Base-by-base conservation (phyloP, 2,797 vertebrate species). In the Typhlichthys subterraneus region DNA sequence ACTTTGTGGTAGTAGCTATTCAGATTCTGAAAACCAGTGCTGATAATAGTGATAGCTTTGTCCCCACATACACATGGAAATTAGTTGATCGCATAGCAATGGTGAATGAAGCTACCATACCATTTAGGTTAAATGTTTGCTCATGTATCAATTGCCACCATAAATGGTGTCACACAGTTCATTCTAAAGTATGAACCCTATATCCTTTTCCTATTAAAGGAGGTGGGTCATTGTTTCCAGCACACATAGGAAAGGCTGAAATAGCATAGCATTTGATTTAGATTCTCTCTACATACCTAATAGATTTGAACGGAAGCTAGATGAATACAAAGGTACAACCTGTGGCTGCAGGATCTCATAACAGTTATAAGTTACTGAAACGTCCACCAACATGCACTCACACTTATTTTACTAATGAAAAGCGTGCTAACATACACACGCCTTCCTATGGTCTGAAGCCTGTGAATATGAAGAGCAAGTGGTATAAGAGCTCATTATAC, bases 181-280 rank as follows among this genome's bases (percentile, higher is more conserved):
- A 15, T 63, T 31, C 59, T 45, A 19, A 57, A 53, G n/a, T 15
- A 66, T 45, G 61, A 77, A 51, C 63, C 60, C 58, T 2, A 19
- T 58, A 75, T 78, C 60, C 70, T 63, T 81, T 82, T 84, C 79
- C 82, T 73, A 66, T 45, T 62, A 19, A 7, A 71, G 62, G 55
- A 70, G 69, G 56, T 61, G 63, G 67, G 59, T 66, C 78, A 83
- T 89, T 87, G 82, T 86, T 85, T 50, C 58, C n/a, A 42, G 61
- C 45, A 55, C 15, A 63, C 57, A 65, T 81, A 76, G 81, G 77
- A 88, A 84, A 74, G 52, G 68, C 75, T 73, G 72, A 87, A 85
- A 89, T 88, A 89, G 76, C 69, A 89, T 88, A 89, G 76, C 69
- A 60, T 68, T 77, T 66, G 61, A 73, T 80, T 80, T 80, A 42